Base-by-base conservation (phyloP, 2,888 invertebrate genomes). In the Sinodicranocentrus sp. region DNA sequence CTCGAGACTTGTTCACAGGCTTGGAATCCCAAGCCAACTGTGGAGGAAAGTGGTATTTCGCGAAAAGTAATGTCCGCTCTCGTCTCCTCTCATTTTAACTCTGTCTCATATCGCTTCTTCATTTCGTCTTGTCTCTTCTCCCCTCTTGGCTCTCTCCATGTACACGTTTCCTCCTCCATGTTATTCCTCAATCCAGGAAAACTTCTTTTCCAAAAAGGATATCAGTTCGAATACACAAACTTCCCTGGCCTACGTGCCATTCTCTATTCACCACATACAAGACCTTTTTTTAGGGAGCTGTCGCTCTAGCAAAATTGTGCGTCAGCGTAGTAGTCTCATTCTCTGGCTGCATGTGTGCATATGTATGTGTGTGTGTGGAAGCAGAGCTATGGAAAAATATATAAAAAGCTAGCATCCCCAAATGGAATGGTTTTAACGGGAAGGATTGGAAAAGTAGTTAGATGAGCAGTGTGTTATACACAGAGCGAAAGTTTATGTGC, bases 241-340 rank as follows among this genome's bases (percentile, higher is more conserved):
- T n/a, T 33, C 33, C 33, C 3, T 10, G 10, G 3, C 33, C 59
- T 19, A 2, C 25, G 25, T 72, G 43, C 54, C 3, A 33, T 33
- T 33, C 33, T 33, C 33, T 33, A 3, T 10, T 33, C 33, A 6
- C 10, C 48, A 39, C 39, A 39, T 13, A 39, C 39, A 39, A n/a
- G n/a, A n/a, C n/a, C n/a, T n/a, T n/a, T n/a, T n/a, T n/a, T n/a
- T n/a, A n/a, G n/a, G n/a, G n/a, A n/a, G n/a, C 57, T 28, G 43
- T 77, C 54, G 59, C 48, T 48, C 8, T 3, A 63, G 71, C 70
- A 70, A 71, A 54, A 79, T 79, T 78, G 79, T 79, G 79, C 79
- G 79, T 79, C 79, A 79, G 79, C 79, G 79, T 79, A 79, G 61
- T 79, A 70, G 43, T 68, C 19, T 52, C n/a, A 33, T 33, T 3